phyloP scores from a whole-genome alignment of 2,797 vertebrate species.

The Menidia menidia region DNA sequence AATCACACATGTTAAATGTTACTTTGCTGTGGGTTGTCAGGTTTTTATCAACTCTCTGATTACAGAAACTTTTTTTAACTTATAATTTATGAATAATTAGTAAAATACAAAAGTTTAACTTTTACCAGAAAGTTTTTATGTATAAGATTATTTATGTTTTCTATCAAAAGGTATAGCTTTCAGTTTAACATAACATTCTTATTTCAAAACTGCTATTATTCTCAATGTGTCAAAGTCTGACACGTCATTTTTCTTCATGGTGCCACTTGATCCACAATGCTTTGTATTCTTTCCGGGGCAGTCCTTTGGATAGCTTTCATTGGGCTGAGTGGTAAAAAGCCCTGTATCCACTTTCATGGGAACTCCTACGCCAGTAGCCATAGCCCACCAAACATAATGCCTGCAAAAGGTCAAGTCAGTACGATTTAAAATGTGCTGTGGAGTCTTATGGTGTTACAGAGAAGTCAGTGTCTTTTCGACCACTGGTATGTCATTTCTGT shows the following conservation, averaged over 20 bases:
- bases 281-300: conserved; percentile 58
- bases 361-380: conserved; percentile 62
- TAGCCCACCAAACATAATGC: conserved; percentile 35
- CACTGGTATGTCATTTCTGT: neutral
- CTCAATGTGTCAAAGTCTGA: conserved; percentile 3
- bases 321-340: conserved; percentile 69
- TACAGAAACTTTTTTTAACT: neutral
- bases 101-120: no score
- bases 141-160: neutral
- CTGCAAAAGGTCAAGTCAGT: conserved; percentile 25
- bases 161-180: neutral
- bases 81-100: neutral
- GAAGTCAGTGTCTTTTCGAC: neutral
- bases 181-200: neutral
- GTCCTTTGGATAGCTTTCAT: conserved; percentile 67
- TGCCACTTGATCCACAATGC: conserved; percentile 64
- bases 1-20: neutral
- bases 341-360: conserved; percentile 81
- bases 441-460: neutral
- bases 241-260: conserved; percentile 1
- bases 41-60: neutral
- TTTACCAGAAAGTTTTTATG: neutral
- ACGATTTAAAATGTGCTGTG: conserved; percentile 11
- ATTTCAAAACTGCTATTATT: conserved; percentile 18
- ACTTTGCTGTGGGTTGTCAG: neutral